Evolutionary conservation across 2,797 vertebrate genomes (phyloP), one percentile per base, ranked within the genome.

Genomic region (Hafferia zeledoni): DNA sequence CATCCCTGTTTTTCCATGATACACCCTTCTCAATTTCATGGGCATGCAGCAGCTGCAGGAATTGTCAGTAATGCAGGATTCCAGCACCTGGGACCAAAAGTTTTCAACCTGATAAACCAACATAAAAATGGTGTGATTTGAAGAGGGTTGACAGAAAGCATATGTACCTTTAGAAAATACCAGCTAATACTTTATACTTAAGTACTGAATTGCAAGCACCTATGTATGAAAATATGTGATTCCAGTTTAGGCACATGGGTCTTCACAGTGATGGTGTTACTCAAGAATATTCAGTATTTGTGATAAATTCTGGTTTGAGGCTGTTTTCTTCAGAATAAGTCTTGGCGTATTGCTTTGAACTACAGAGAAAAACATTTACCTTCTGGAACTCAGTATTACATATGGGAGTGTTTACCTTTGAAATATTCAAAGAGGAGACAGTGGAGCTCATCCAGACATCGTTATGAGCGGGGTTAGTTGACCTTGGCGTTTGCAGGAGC

Each of bases 401-500:
- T 69, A 16, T 69, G 90, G 90, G 94, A 94, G 49, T 94, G 95
- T 92, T 96, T 95, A 90, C 91, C 85, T 90, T 68, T 80, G 94
- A 95, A 85, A 79, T 94, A 87, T 57, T 80, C 72, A 9, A 49
- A 17, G 77, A 43, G 80, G 90, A 97, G 77, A 55, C 17, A 47
- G 63, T 70, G 55, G 67, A 92, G 79, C 59, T 94, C 89, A 71
- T 84, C 95, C 80, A 94, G 92, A 53, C 37, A 44, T 86, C 57
- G 11, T 85, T 46, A 43, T 47, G 81, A 87, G 24, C 17, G 5
- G 74, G 64, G 49, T 94, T 89, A 24, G 81, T 46, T 90, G 96
- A 93, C 95, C 94, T 96, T 94, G 90, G 92, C 71, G 0, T 59
- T 92, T 31, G 65, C 70, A 85, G 90, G 20, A 74, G 61, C 67